Base-by-base conservation (phyloP, 2,113 vertebrate species). In the Gavialis gangeticus region DNA sequence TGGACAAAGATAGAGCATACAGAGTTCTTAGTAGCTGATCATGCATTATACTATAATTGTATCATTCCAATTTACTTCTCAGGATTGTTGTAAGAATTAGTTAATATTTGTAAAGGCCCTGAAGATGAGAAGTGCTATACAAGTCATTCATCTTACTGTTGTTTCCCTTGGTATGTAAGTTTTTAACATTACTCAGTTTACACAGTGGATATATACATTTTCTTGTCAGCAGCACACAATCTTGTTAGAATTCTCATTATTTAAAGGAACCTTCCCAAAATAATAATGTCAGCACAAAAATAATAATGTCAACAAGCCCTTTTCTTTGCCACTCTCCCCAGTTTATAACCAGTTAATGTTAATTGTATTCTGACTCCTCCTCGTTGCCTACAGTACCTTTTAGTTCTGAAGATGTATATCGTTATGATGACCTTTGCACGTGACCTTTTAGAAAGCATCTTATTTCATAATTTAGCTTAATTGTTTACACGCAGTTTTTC, bases 191-290 rank as follows among this genome's bases (percentile, higher is more conserved):
- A 62, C 12, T 17, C 15, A 28, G 60, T 82, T 82, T 84, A 55
- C 34, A 77, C 34, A 77, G 18, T 28, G n/a, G 66, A 12, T 25
- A 25, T 62, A 59, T 21, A 76, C 64, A 37, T 82, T 82, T 56
- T 75, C 30, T 73, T 59, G 69, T 79, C 75, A 89, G 28, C 9
- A 3, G 3, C n/a, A 82, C 27, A 69, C 69, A 86, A 80, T 60
- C 58, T 91, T 88, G 57, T 69, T 82, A 54, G 60, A 73, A 73
- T 46, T 91, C 84, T 88, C 76, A 30, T 73, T 84, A 83, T 64
- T 84, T 78, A 88, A 69, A 88, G 84, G 78, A 82, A 57, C 88
- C 63, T n/a, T 69, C 78, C 88, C 87, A 77, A 71, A 92, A 81
- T 71, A 69, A 75, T 86, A 55, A 82, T 82, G 76, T 79, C 46